These are phyloP conservation scores for Tautogolabrus adspersus DNA, from an alignment of 2,113 vertebrate species.

Conservation along the genomic window DNA sequence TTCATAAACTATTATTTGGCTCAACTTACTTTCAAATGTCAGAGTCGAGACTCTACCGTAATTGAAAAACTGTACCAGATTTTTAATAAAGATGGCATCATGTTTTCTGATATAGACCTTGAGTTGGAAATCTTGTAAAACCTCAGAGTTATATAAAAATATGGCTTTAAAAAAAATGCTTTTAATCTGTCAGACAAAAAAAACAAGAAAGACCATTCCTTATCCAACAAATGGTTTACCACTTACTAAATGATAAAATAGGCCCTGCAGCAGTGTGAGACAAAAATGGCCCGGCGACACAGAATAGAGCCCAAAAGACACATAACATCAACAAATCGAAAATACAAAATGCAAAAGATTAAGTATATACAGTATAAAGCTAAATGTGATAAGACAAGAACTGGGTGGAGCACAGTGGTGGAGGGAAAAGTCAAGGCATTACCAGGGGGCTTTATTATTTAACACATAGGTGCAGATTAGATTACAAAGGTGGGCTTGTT, in stretches of 20 bases:
- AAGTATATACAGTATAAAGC: not conserved
- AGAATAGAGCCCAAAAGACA: constrained; percentile 27
- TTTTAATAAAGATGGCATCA: not conserved
- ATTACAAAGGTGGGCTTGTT: constrained; percentile 20
- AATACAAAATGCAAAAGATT: constrained; percentile 20
- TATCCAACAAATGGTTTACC: constrained; percentile 23
- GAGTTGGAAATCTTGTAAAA: not conserved
- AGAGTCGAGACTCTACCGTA: too few relatives aligned
- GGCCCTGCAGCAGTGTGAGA: not conserved
- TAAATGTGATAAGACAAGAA: constrained; percentile 8
- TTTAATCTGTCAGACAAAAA: constrained; percentile 9
- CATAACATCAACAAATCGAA: constrained; percentile 25
- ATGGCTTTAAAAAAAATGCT: constrained; percentile 6
- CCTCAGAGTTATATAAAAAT: not conserved
- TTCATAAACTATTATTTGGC: too few relatives aligned
- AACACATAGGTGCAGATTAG: not conserved
- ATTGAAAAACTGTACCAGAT: too few relatives aligned
- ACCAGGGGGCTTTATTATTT: constrained; percentile 3
- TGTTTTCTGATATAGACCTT: too few relatives aligned
- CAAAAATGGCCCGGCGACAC: not conserved
- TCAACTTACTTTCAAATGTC: too few relatives aligned
- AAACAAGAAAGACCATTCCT: not conserved
- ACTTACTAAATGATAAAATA: constrained; percentile 16
- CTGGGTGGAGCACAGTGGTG: constrained; percentile 3
- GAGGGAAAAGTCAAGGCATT: constrained; percentile 28